A percentile compares a stretch with the other conserved stretches of the same genome.
phyloP scores from a whole-genome alignment of 2,797 vertebrate genomes.

The Novumbra hubbsi region DNA sequence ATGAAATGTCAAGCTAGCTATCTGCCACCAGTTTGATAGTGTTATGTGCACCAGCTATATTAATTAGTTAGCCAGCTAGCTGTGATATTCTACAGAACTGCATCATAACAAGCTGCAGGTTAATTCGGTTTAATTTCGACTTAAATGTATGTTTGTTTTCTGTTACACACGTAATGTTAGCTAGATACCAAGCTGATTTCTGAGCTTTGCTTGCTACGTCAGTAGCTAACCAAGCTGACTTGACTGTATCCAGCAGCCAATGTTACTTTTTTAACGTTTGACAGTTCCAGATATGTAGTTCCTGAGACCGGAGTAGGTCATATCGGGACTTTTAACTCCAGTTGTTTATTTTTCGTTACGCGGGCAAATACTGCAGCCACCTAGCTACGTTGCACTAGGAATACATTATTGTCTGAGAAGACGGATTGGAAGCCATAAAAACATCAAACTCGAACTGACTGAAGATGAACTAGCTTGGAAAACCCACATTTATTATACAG shows the following conservation, averaged over 20 bases:
- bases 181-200: not conserved
- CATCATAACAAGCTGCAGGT: not conserved
- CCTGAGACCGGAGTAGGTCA: not conserved
- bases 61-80: constrained; percentile 45
- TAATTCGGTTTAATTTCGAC: not conserved
- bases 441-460: constrained; percentile 20
- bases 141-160: not conserved
- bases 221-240: not conserved
- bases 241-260: not conserved
- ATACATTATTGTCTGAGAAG: not conserved
- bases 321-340: constrained; percentile 22
- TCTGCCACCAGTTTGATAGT: constrained; percentile 56
- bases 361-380: not conserved
- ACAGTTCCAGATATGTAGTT: not conserved
- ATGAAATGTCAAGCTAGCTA: constrained; percentile 64
- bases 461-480: not conserved
- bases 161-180: too few species aligned
- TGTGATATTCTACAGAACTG: constrained; percentile 33
- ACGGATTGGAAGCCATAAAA: not conserved
- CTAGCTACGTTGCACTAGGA: not conserved
- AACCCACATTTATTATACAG: not conserved
- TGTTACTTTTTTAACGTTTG: not conserved
- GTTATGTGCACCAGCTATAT: constrained; percentile 8
- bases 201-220: not conserved
- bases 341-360: constrained; percentile 31